A percentile compares a stretch with the other conserved stretches of the same genome.
phyloP scores from a whole-genome alignment of 2,888 invertebrate genomes.

The Synanthedon vespiformis region DNA sequence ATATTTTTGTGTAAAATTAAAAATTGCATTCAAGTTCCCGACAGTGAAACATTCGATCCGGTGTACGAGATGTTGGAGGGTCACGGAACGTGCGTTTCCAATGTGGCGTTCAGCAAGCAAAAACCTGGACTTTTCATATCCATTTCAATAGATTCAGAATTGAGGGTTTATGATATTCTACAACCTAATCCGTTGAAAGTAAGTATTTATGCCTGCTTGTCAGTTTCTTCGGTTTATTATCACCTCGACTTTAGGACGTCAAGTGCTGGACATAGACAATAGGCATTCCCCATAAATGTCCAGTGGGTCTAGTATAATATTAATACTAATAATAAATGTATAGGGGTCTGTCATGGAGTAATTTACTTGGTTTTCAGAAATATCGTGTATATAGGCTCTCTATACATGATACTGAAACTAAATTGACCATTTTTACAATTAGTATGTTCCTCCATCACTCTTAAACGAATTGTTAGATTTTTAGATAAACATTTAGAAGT shows the following conservation, averaged over 20 bases:
- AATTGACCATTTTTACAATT: too few relatives aligned
- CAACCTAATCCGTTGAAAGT: conserved; percentile 46
- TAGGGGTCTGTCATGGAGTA: too few relatives aligned
- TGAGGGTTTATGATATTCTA: conserved; percentile 41
- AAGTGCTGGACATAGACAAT: neutral
- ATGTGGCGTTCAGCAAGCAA: conserved; percentile 38
- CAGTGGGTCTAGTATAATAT: too few relatives aligned
- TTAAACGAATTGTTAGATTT: too few relatives aligned
- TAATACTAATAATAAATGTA: too few relatives aligned
- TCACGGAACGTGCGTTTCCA: conserved; percentile 37
- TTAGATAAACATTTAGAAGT: too few relatives aligned
- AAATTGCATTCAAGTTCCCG: conserved; percentile 12
- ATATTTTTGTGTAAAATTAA: conserved; percentile 38
- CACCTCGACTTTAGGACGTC: neutral
- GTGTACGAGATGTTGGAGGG: conserved; percentile 35
- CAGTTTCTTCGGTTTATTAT: too few relatives aligned
- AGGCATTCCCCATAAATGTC: neutral
- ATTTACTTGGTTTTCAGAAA: too few relatives aligned
- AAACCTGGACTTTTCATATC: conserved; percentile 42
- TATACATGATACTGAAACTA: too few relatives aligned
- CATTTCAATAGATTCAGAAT: conserved; percentile 46
- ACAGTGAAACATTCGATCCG: conserved; percentile 30
- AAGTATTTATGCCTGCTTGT: conserved; percentile 1
- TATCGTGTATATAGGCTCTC: too few relatives aligned
- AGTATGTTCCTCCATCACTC: too few relatives aligned